Evolutionary conservation across 1,140 invertebrate species (phyloP).

Genomic region (Ylistrum balloti): DNA sequence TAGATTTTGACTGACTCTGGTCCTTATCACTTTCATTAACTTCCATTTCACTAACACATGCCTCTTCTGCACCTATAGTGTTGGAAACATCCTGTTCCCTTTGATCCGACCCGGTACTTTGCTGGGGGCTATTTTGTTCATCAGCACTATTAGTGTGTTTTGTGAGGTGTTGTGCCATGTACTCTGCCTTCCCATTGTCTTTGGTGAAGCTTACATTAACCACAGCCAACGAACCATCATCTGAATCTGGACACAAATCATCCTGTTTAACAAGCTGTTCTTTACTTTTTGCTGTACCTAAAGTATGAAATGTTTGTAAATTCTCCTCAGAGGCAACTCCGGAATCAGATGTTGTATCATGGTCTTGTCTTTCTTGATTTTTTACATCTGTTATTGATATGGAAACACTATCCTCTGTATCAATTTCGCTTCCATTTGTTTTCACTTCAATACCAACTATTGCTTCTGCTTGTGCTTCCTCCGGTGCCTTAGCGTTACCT

Average conservation of each 20-base stretch:
- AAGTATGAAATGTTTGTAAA: background rate
- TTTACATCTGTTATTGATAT: background rate
- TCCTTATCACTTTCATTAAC: background rate
- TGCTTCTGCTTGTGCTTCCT: background rate
- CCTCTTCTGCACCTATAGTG: background rate
- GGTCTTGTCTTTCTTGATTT: background rate
- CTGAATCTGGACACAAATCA: background rate
- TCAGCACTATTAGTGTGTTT: background rate
- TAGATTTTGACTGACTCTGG: background rate
- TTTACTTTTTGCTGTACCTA: background rate
- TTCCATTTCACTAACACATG: conserved; percentile 5
- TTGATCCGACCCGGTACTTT: background rate
- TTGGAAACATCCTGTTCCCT: background rate
- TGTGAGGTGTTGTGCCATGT: background rate
- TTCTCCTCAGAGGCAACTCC: background rate
- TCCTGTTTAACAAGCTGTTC: background rate
- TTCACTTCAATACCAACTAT: background rate
- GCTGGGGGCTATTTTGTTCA: background rate
- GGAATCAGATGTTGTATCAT: background rate
- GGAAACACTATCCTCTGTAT: background rate
- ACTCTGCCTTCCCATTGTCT: background rate
- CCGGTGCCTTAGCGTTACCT: background rate
- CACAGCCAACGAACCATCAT: background rate
- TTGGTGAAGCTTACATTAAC: background rate
- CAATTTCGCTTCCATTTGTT: background rate